Evolutionary conservation across 1,140 invertebrate species (phyloP).

Genomic region (Drosophila lini): DNA sequence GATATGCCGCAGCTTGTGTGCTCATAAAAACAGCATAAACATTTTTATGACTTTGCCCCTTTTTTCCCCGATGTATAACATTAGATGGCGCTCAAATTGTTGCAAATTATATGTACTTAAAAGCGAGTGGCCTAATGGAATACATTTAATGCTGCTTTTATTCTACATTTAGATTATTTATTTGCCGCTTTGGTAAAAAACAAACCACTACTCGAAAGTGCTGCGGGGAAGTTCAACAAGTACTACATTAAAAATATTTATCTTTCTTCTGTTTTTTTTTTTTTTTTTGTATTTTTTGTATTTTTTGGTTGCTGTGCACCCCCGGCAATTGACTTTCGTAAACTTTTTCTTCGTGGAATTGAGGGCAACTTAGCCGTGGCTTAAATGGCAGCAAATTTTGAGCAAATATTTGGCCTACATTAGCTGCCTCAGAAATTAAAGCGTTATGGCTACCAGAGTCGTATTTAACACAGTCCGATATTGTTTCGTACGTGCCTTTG

Average conservation of each 20-base stretch:
- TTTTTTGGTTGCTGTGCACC: neutral
- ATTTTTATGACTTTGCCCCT: conserved; percentile 62
- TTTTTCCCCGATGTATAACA: conserved; percentile 26
- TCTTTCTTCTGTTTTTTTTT: conserved; percentile 13
- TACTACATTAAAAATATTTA: conserved; percentile 32
- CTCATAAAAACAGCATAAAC: conserved; percentile 60
- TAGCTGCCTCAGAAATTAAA: conserved; percentile 25
- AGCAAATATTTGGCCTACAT: conserved; percentile 27
- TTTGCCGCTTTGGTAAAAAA: conserved; percentile 11
- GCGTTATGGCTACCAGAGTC: neutral
- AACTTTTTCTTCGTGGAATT: conserved; percentile 15
- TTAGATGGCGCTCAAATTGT: conserved; percentile 55
- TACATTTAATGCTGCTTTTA: conserved; percentile 47
- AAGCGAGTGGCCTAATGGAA: conserved; percentile 50
- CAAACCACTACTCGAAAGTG: neutral
- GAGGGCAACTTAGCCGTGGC: neutral
- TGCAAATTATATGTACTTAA: conserved; percentile 60
- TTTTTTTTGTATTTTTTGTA: conserved; percentile 3
- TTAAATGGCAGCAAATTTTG: conserved; percentile 4
- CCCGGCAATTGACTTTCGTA: conserved; percentile 29
- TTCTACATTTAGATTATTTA: conserved; percentile 35
- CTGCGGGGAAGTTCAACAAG: conserved; percentile 40
- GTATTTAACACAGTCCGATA: conserved; percentile 31
- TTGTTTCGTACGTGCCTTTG: conserved; percentile 42
- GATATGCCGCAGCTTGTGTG: conserved; percentile 62